Conservation (phyloP, 2,797 vertebrate species). For the Siniperca obscura region DNA sequence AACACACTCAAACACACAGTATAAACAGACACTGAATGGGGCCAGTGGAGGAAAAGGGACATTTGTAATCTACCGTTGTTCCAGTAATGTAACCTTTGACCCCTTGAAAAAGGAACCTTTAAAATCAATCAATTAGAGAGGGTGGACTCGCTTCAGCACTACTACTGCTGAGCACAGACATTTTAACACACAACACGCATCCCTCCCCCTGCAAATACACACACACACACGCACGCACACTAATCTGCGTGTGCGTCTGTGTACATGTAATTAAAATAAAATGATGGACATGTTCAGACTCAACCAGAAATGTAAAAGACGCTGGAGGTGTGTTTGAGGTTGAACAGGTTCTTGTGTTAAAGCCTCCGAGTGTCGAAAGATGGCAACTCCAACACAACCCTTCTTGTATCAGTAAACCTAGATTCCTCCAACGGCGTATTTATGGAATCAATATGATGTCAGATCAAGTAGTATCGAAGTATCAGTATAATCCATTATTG, state of each 20-base stretch:
- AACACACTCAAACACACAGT: slow-evolving; percentile 6
- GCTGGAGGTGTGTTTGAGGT: too few species aligned
- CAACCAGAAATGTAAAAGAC: neutral
- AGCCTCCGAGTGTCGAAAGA: too few species aligned
- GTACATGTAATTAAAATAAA: neutral
- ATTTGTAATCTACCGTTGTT: slow-evolving; percentile 35
- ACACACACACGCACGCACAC: neutral
- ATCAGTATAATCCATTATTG: neutral
- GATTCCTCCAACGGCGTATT: neutral
- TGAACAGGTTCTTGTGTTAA: neutral
- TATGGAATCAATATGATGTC: neutral
- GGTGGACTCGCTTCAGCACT: neutral
- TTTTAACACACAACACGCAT: slow-evolving; percentile 35
- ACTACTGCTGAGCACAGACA: slow-evolving; percentile 63
- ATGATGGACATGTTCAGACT: slow-evolving; percentile 13
- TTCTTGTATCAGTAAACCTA: neutral
- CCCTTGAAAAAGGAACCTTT: slow-evolving; percentile 36
- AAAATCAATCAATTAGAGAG: slow-evolving; percentile 57
- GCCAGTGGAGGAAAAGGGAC: slow-evolving; percentile 13
- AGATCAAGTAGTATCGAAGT: neutral
- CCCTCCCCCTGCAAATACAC: neutral
- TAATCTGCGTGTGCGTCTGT: slow-evolving; percentile 10
- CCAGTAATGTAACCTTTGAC: slow-evolving; percentile 68
- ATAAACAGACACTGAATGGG: slow-evolving; percentile 55
- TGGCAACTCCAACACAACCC: neutral